A percentile compares a stretch with the other conserved stretches of the same genome.
These are phyloP conservation scores for Aleiodes sp. DNA, from an alignment of 1,140 invertebrate genomes.

Conservation along the genomic window DNA sequence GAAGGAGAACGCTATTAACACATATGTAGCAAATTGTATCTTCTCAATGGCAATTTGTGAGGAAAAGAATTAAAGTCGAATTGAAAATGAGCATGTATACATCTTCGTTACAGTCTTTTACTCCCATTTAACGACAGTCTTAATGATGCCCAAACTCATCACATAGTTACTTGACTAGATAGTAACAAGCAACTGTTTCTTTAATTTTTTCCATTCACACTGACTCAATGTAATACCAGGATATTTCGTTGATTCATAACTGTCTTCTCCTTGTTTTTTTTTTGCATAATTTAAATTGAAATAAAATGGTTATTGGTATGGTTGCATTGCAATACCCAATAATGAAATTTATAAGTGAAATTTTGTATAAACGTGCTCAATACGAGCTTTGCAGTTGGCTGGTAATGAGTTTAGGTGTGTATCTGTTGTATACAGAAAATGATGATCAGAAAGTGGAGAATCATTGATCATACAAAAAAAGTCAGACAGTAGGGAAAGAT, in stretches of 20 bases:
- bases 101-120: conserved; percentile 32
- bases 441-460: background rate
- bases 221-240: no score
- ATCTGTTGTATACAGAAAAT: no score
- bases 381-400: background rate
- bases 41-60: background rate
- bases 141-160: conserved; percentile 23
- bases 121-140: conserved; percentile 36
- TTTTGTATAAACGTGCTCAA: background rate
- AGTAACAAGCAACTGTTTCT: background rate
- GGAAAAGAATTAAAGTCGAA: background rate
- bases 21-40: background rate
- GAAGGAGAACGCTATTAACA: conserved; percentile 41
- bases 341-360: background rate
- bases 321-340: no score
- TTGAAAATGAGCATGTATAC: background rate
- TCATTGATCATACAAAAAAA: background rate
- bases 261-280: background rate
- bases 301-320: background rate
- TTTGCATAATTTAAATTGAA: background rate
- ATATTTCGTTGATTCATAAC: background rate
- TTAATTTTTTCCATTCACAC: background rate
- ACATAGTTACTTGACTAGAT: background rate
- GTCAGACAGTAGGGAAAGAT: background rate
- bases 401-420: background rate